phyloP scores from a whole-genome alignment of 2,888 invertebrate genomes.

The Mechanitis messenoides region DNA sequence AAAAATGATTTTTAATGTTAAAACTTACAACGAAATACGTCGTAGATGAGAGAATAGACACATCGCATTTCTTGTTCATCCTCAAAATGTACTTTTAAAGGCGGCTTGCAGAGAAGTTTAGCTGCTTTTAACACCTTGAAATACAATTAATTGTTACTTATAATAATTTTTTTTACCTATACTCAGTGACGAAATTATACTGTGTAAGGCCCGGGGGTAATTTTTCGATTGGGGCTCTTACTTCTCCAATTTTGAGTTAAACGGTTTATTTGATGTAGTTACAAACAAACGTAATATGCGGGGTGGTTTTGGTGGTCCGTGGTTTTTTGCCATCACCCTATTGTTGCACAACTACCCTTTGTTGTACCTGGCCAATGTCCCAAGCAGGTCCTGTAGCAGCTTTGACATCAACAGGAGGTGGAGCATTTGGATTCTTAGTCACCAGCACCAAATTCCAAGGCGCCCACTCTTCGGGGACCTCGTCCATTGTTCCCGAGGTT shows the following conservation, averaged over 20 bases:
- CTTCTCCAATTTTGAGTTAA: too few relatives aligned
- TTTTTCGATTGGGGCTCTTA: too few relatives aligned
- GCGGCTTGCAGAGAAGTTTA: constrained; percentile 70
- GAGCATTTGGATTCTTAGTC: constrained; percentile 58
- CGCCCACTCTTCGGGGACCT: constrained; percentile 59
- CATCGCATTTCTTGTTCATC: constrained; percentile 85
- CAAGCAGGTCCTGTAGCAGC: constrained; percentile 60
- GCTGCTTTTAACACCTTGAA: constrained; percentile 76
- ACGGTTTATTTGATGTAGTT: too few relatives aligned
- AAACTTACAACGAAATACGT: constrained; percentile 83
- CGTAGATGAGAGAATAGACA: constrained; percentile 84
- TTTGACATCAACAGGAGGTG: constrained; percentile 58
- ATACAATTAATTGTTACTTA: constrained; percentile 8
- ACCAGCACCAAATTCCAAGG: constrained; percentile 59
- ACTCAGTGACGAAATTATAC: background rate
- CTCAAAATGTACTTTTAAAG: constrained; percentile 64
- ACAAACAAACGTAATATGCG: too few relatives aligned
- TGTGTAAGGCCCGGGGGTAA: too few relatives aligned
- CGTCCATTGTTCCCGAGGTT: constrained; percentile 37
- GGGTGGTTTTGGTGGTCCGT: too few relatives aligned
- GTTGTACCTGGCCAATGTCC: constrained; percentile 61
- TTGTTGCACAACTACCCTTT: background rate
- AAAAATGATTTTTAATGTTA: background rate
- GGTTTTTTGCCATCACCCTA: too few relatives aligned
- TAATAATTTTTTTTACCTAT: background rate